Conservation (phyloP, 2,797 vertebrate genomes). For the Menidia menidia region DNA sequence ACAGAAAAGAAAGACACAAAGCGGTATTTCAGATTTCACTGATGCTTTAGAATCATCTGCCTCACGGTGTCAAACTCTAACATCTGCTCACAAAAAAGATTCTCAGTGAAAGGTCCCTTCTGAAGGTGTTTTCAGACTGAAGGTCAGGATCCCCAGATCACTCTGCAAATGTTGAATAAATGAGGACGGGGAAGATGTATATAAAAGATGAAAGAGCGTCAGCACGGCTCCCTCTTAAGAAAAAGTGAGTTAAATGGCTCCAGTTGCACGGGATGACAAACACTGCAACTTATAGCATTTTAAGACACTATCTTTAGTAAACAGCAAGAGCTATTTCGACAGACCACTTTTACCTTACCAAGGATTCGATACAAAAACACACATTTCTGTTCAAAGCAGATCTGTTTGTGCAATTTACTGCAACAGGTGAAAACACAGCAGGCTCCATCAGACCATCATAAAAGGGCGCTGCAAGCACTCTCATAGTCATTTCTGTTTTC, state of each 20-base stretch:
- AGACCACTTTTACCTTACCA: slow-evolving; percentile 2
- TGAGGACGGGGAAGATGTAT: neutral
- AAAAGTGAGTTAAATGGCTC: neutral
- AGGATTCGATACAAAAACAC: neutral
- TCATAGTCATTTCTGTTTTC: slow-evolving; percentile 39
- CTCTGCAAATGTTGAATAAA: neutral
- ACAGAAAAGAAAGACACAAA: neutral
- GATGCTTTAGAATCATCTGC: neutral
- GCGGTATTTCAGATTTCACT: neutral
- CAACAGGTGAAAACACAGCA: slow-evolving; percentile 65
- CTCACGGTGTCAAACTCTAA: neutral
- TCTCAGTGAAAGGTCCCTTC: neutral
- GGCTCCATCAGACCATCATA: slow-evolving; percentile 82
- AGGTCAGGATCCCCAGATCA: neutral
- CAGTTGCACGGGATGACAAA: slow-evolving; percentile 1
- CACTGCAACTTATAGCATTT: neutral
- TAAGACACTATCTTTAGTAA: slow-evolving; percentile 5
- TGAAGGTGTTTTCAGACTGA: neutral
- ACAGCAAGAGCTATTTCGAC: slow-evolving; percentile 4
- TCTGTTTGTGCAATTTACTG: slow-evolving; percentile 61
- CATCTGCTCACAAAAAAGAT: neutral
- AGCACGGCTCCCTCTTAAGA: neutral
- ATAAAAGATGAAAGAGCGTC: neutral
- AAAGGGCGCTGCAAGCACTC: slow-evolving; percentile 48
- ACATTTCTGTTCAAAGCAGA: slow-evolving; percentile 29